These are phyloP conservation scores for Brenthis hecate DNA, from an alignment of 2,888 invertebrate genomes.

Conservation along the genomic window DNA sequence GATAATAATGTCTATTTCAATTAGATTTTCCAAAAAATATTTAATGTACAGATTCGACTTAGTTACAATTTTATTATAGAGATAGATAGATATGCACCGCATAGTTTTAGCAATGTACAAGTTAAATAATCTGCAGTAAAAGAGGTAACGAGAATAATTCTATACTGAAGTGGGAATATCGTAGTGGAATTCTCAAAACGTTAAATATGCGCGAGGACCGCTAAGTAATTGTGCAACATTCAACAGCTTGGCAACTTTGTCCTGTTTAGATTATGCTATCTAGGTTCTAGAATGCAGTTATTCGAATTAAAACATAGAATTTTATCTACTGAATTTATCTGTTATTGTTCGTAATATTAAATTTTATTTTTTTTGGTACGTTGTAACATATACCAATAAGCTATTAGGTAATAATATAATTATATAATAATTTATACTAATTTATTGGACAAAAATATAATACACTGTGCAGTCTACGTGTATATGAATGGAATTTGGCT, in stretches of 20 bases:
- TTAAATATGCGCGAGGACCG: conserved; percentile 22
- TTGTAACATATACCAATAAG: not conserved
- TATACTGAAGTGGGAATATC: conserved; percentile 8
- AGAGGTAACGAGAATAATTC: not conserved
- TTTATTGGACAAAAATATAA: too few relatives aligned
- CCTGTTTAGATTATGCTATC: conserved; percentile 14
- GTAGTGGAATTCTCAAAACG: conserved; percentile 23
- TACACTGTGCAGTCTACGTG: too few relatives aligned
- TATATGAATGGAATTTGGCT: too few relatives aligned
- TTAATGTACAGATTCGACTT: too few relatives aligned
- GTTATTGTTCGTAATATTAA: not conserved
- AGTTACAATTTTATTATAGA: too few relatives aligned
- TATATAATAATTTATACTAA: too few relatives aligned
- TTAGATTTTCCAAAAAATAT: too few relatives aligned
- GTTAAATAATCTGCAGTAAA: not conserved
- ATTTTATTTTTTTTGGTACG: conserved; percentile 12
- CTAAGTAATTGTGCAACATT: conserved; percentile 25
- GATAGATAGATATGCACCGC: too few relatives aligned
- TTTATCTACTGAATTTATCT: not conserved
- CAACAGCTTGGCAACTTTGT: conserved; percentile 13
- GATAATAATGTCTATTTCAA: too few relatives aligned
- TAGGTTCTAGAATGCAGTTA: conserved; percentile 8
- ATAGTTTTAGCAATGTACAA: not conserved
- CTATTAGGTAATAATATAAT: too few relatives aligned
- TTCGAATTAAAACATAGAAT: not conserved